Evolutionary conservation across 2,113 vertebrate species (phyloP).

Genomic region (Solea senegalensis): DNA sequence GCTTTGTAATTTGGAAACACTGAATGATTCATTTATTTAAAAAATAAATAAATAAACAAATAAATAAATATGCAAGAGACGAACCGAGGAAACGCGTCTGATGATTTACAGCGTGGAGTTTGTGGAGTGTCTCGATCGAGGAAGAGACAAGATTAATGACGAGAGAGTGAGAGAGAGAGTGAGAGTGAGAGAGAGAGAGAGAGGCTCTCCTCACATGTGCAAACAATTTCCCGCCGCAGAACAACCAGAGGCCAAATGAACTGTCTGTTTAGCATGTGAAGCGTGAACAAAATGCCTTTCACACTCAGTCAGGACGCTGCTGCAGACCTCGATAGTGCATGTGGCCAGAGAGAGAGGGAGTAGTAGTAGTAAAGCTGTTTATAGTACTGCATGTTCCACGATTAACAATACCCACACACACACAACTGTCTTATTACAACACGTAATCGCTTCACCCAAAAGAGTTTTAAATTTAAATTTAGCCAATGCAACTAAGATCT

Average conservation of each 20-base stretch:
- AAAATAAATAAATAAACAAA: neutral
- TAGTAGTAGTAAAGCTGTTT: neutral
- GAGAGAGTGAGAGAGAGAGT: neutral
- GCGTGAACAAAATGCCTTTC: conserved; percentile 67
- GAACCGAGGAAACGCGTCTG: conserved; percentile 5
- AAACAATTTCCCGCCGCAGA: conserved; percentile 65
- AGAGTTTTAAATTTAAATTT: conserved; percentile 57
- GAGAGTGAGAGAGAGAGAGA: no score
- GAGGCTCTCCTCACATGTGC: conserved; percentile 63
- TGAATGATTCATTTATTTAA: conserved; percentile 11
- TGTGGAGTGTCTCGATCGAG: conserved; percentile 44
- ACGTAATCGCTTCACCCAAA: conserved; percentile 43
- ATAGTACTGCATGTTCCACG: conserved; percentile 29
- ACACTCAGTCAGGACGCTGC: conserved; percentile 53
- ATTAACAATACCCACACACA: conserved; percentile 53
- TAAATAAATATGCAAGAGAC: neutral
- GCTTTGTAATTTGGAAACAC: conserved; percentile 15
- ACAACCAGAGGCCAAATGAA: conserved; percentile 62
- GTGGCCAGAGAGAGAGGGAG: neutral
- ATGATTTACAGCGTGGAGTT: conserved; percentile 33
- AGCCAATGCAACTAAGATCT: conserved; percentile 47
- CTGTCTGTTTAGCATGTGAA: conserved; percentile 65
- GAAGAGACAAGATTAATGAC: conserved; percentile 60
- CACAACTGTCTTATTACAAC: conserved; percentile 44
- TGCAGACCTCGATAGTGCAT: conserved; percentile 23